Percentiles rank a stretch among this genome's conserved stretches.
phyloP scores from a whole-genome alignment of 2,888 invertebrate species.

The Pollenia griseotomentosa region DNA sequence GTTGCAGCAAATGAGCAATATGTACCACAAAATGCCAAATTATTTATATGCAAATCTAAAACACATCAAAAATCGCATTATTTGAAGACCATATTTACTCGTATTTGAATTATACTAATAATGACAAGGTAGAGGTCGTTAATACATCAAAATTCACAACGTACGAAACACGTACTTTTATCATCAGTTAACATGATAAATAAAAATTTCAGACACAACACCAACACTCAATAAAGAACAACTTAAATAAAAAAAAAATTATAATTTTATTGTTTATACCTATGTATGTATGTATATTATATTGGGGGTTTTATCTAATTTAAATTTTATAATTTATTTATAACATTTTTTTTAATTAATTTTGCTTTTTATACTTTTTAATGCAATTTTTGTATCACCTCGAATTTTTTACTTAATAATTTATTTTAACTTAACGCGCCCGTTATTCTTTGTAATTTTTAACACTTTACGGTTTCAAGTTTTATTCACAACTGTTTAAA shows the following conservation, averaged over 20 bases:
- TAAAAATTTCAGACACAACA: conserved; percentile 18
- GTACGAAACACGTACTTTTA: conserved; percentile 59
- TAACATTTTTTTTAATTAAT: conserved; percentile 8
- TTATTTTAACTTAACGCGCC: conserved; percentile 35
- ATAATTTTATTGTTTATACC: neutral
- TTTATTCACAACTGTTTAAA: conserved; percentile 72
- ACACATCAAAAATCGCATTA: conserved; percentile 24
- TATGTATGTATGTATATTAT: neutral
- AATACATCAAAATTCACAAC: conserved; percentile 56
- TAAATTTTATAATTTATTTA: conserved; percentile 1
- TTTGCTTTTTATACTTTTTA: conserved; percentile 13
- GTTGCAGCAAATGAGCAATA: neutral
- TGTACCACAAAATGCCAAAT: neutral
- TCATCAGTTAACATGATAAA: conserved; percentile 23
- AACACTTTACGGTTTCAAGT: conserved; percentile 66
- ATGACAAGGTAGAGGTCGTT: conserved; percentile 59
- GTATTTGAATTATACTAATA: conserved; percentile 7
- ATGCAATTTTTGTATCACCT: conserved; percentile 36
- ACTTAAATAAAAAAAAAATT: neutral
- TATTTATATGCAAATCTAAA: neutral
- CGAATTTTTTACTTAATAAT: conserved; percentile 31
- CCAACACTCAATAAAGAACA: conserved; percentile 31
- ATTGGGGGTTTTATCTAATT: neutral
- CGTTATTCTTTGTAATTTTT: conserved; percentile 25
- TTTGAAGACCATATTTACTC: conserved; percentile 18